These are phyloP conservation scores for Geopemphigus sp. DNA, from an alignment of 1,140 invertebrate genomes.

Conservation along the genomic window DNA sequence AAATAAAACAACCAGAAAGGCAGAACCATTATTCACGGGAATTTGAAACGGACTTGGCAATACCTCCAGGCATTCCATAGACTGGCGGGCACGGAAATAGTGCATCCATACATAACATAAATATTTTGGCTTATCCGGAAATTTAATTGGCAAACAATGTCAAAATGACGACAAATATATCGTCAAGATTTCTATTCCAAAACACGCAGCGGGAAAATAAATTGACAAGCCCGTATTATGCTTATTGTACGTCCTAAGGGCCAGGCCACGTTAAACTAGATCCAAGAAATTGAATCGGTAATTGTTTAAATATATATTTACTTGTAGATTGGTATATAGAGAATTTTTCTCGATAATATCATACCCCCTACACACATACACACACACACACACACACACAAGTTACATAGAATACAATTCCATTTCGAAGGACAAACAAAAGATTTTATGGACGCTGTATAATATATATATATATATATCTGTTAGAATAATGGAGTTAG, in stretches of 20 bases:
- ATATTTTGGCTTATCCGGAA: conserved; percentile 37
- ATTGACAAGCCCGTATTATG: not conserved
- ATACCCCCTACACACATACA: too few relatives aligned
- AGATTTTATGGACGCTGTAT: not conserved
- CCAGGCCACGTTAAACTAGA: not conserved
- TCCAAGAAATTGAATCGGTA: not conserved
- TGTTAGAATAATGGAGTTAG: not conserved
- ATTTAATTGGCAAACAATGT: conserved; percentile 32
- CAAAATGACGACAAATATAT: conserved; percentile 11
- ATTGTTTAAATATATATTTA: conserved; percentile 1
- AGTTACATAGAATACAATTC: not conserved
- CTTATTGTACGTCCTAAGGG: not conserved
- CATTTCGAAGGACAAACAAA: conserved; percentile 9
- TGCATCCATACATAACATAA: conserved; percentile 28
- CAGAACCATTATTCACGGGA: conserved; percentile 23
- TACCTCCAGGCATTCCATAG: conserved; percentile 16
- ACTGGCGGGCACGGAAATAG: conserved; percentile 25
- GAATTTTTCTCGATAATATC: conserved; percentile 5
- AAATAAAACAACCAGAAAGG: conserved; percentile 9
- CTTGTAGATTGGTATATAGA: not conserved
- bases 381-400: too few relatives aligned
- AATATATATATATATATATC: not conserved
- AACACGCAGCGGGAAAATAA: not conserved
- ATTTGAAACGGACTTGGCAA: conserved; percentile 24
- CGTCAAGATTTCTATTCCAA: not conserved